Evolutionary conservation across 2,888 invertebrate genomes (phyloP).

Genomic region (Oxyteleia sp.): DNA sequence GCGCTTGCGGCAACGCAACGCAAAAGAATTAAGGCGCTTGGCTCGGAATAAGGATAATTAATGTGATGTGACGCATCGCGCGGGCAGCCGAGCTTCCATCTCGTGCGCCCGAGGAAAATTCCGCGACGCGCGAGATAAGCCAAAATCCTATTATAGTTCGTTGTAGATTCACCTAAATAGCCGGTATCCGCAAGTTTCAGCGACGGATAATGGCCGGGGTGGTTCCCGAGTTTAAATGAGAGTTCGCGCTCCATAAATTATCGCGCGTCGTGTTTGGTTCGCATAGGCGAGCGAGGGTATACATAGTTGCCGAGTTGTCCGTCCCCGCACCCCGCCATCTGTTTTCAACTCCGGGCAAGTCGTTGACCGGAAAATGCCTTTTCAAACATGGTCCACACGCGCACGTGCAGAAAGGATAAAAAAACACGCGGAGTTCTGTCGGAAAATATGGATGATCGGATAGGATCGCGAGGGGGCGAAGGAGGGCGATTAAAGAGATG

Average conservation of each 20-base stretch:
- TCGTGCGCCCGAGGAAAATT: constrained; percentile 75
- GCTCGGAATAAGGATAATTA: constrained; percentile 78
- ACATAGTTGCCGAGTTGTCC: constrained; percentile 51
- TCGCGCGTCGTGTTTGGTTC: constrained; percentile 74
- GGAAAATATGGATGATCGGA: constrained; percentile 23
- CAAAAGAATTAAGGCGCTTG: constrained; percentile 61
- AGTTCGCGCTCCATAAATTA: constrained; percentile 83
- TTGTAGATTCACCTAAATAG: constrained; percentile 81
- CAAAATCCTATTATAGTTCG: constrained; percentile 85
- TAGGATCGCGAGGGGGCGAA: neutral
- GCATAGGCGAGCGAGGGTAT: constrained; percentile 44
- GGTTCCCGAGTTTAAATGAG: constrained; percentile 83
- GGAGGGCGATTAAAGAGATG: constrained; percentile 10
- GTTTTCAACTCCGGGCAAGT: constrained; percentile 70
- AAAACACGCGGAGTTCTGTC: constrained; percentile 17
- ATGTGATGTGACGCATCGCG: constrained; percentile 80
- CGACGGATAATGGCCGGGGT: constrained; percentile 80
- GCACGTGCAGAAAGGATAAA: constrained; percentile 14
- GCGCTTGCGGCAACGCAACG: constrained; percentile 45
- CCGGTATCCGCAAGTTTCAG: constrained; percentile 78
- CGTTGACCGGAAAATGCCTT: constrained; percentile 70
- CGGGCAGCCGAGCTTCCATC: constrained; percentile 76
- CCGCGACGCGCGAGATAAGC: constrained; percentile 82
- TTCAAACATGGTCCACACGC: constrained; percentile 30
- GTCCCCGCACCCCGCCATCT: constrained; percentile 54